Conservation (phyloP, 2,113 vertebrate species). For the Centropristis striata region DNA sequence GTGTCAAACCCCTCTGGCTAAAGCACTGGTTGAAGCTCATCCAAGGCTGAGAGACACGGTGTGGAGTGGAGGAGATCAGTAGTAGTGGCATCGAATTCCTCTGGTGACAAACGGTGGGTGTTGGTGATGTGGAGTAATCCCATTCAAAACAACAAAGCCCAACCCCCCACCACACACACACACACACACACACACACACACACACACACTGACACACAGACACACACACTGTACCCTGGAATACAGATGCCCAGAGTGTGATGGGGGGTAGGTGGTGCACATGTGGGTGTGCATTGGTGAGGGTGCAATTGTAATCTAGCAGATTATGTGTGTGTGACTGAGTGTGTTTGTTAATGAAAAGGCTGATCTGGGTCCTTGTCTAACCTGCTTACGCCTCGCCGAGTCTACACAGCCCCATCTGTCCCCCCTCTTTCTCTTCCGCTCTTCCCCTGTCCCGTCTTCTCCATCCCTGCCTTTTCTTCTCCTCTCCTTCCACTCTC, state of each 20-base stretch:
- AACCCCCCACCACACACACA: slow-evolving; percentile 55
- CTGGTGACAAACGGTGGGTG: slow-evolving; percentile 69
- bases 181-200: slow-evolving; percentile 15
- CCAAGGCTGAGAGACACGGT: slow-evolving; percentile 49
- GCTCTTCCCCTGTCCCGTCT: slow-evolving; percentile 72
- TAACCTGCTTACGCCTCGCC: slow-evolving; percentile 79
- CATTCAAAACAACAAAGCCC: slow-evolving; percentile 79
- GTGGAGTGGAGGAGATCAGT: slow-evolving; percentile 51
- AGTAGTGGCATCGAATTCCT: slow-evolving; percentile 64
- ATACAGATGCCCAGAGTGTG: slow-evolving; percentile 44
- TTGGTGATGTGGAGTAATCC: slow-evolving; percentile 75
- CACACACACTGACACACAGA: slow-evolving; percentile 7
- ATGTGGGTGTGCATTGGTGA: slow-evolving; percentile 28
- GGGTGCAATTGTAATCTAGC: slow-evolving; percentile 55
- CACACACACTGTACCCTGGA: slow-evolving; percentile 25
- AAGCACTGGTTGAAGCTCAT: slow-evolving; percentile 69
- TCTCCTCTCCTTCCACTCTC: slow-evolving; percentile 13
- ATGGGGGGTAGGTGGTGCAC: slow-evolving; percentile 24
- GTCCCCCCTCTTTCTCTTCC: slow-evolving; percentile 49
- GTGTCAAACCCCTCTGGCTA: slow-evolving; percentile 63
- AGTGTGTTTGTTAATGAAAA: slow-evolving; percentile 62
- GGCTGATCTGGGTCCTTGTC: slow-evolving; percentile 70
- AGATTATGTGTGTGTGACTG: slow-evolving; percentile 54
- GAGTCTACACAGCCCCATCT: slow-evolving; percentile 69
- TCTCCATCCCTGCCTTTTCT: slow-evolving; percentile 53